phyloP scores from a whole-genome alignment of 2,888 invertebrate genomes.

The Tenthredo mesomela region DNA sequence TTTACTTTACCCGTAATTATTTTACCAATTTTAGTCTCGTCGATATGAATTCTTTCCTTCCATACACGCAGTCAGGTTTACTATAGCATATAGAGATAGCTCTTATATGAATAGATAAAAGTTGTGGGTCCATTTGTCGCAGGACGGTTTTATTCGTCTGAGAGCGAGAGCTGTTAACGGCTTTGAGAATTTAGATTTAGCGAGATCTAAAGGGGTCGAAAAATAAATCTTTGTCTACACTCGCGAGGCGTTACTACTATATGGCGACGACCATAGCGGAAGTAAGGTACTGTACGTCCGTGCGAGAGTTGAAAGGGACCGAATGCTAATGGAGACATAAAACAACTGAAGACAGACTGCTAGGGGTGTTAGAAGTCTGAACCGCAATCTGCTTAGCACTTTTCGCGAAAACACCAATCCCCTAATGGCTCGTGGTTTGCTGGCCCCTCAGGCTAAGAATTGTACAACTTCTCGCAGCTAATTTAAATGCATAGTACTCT shows the following conservation, averaged over 20 bases:
- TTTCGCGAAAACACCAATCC: slow-evolving; percentile 45
- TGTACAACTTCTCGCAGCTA: background rate
- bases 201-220: slow-evolving; percentile 31
- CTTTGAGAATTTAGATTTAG: slow-evolving; percentile 50
- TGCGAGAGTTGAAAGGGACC: slow-evolving; percentile 37
- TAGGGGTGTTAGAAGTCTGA: slow-evolving; percentile 30
- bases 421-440: slow-evolving; percentile 18
- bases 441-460: background rate
- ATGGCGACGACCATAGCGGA: slow-evolving; percentile 28
- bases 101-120: slow-evolving; percentile 4
- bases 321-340: slow-evolving; percentile 55
- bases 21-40: background rate
- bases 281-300: slow-evolving; percentile 35
- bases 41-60: too few relatives aligned
- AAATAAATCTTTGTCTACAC: slow-evolving; percentile 40
- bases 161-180: background rate
- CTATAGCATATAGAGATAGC: background rate
- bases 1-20: background rate
- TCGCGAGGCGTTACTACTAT: background rate
- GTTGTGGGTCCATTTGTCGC: slow-evolving; percentile 42
- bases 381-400: slow-evolving; percentile 54
- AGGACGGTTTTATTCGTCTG: slow-evolving; percentile 15
- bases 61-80: background rate
- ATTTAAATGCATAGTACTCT: background rate
- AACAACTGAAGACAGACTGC: slow-evolving; percentile 52